These are phyloP conservation scores for Craniophora ligustri DNA, from an alignment of 2,888 invertebrate genomes.

Conservation along the genomic window DNA sequence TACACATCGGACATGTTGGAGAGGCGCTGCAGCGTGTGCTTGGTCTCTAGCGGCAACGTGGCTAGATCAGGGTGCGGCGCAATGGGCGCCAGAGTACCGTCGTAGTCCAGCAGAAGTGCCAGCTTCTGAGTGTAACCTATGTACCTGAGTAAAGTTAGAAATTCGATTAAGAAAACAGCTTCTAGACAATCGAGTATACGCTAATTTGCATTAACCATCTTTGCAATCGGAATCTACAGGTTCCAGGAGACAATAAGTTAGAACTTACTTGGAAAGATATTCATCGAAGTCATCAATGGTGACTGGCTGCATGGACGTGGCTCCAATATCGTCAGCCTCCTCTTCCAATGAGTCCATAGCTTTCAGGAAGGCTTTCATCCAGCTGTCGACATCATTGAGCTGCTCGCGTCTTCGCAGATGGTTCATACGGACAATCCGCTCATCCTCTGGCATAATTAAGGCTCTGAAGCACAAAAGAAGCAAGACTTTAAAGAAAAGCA, in stretches of 20 bases:
- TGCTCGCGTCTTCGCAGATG: slow-evolving; percentile 94
- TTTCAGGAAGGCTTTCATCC: slow-evolving; percentile 96
- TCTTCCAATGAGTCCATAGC: slow-evolving; percentile 95
- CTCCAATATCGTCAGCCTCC: slow-evolving; percentile 94
- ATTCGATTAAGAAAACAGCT: too few species aligned
- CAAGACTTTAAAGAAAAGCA: neutral
- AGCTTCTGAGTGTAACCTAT: slow-evolving; percentile 95
- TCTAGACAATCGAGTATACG: too few species aligned
- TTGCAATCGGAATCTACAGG: too few species aligned
- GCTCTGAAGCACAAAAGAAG: slow-evolving; percentile 86
- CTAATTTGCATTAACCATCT: too few species aligned
- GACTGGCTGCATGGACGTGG: slow-evolving; percentile 96
- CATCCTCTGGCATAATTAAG: slow-evolving; percentile 96
- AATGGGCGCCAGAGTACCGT: slow-evolving; percentile 96
- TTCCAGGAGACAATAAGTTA: too few species aligned
- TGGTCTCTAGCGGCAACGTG: slow-evolving; percentile 95
- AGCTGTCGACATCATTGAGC: slow-evolving; percentile 94
- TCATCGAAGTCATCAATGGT: slow-evolving; percentile 97
- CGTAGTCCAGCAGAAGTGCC: slow-evolving; percentile 95
- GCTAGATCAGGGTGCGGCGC: slow-evolving; percentile 97
- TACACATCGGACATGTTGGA: slow-evolving; percentile 96
- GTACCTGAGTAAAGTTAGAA: slow-evolving; percentile 87
- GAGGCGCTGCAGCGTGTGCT: slow-evolving; percentile 93
- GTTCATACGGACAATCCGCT: slow-evolving; percentile 95
- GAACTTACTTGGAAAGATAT: slow-evolving; percentile 94